Base-by-base conservation (phyloP, 2,113 vertebrate genomes). In the Hippocampus zosterae region DNA sequence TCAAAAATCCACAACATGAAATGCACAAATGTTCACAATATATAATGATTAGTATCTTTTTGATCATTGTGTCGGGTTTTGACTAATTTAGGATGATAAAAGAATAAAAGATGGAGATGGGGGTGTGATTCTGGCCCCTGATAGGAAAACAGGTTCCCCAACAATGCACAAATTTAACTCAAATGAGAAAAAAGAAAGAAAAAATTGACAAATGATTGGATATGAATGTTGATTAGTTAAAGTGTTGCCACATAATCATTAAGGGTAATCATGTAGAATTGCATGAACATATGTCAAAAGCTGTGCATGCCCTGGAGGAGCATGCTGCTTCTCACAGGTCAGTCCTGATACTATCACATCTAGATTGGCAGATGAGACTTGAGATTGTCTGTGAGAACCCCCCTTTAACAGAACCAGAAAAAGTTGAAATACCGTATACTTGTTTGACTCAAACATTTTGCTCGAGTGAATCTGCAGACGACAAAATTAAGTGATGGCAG, bases 401-500 rank as follows among this genome's bases (percentile, higher is more conserved):
- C 2, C 13, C 27, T 33, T 60, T 19, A 33, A 18, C 57, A 33
- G 27, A 33, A 33, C 2, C 16, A 33, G 27, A 60, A 18, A 29
- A 59, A 16, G 56, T 59, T 29, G 13, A 33, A 33, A 33, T 33
- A n/a, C n/a, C n/a, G n/a, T n/a, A 5, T 60, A 60, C 55, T 25
- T 23, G 23, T 57, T 27, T 60, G 55, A 62, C 33, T 72, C 71
- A 65, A 80, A 81, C 70, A 57, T 67, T 48, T 1, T 79, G 25
- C 66, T 66, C 37, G 57, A 68, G 62, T 67, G 61, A 79, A 56
- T 79, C 46, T 46, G 13, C 42, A 9, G 12, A 25, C 9, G 63
- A 65, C 63, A 10, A 48, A 60, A 65, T 44, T 79, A 84, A 77
- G 78, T 71, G 68, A 79, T 68, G 72, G 50, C 68, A 69, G 42